Conservation (phyloP, 2,888 invertebrate species). For the Callinectes sapidus region DNA sequence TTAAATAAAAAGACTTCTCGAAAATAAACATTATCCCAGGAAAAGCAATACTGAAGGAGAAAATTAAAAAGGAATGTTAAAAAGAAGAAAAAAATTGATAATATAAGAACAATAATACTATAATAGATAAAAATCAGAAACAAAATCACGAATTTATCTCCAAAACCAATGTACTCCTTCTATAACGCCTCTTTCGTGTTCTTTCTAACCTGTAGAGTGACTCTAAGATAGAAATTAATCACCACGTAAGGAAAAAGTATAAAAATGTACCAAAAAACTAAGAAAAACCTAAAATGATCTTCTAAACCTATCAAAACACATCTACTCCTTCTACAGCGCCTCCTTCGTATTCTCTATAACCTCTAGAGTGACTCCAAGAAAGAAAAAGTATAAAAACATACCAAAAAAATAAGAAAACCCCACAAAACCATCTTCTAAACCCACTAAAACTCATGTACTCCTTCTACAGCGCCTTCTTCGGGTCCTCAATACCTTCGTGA, state of each 20-base stretch:
- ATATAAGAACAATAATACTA: too few relatives aligned
- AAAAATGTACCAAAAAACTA: not conserved
- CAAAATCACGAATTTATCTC: too few relatives aligned
- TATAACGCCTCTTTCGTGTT: not conserved
- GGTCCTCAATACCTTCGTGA: constrained; percentile 39
- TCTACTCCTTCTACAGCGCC: not conserved
- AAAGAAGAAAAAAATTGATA: not conserved
- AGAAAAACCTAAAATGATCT: not conserved
- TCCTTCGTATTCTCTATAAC: not conserved
- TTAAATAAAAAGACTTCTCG: too few relatives aligned
- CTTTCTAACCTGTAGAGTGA: constrained; percentile 36
- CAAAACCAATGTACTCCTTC: not conserved
- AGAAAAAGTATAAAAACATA: not conserved
- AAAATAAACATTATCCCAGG: not conserved
- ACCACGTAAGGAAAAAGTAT: constrained; percentile 10
- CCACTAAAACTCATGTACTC: not conserved
- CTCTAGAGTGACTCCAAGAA: constrained; percentile 53
- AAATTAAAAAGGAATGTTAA: not conserved
- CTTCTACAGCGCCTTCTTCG: not conserved
- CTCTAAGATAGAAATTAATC: constrained; percentile 52
- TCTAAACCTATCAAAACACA: not conserved
- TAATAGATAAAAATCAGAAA: too few relatives aligned
- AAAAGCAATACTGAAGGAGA: not conserved
- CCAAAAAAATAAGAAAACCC: not conserved
- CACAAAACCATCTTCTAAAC: not conserved